Evolutionary conservation across 2,797 vertebrate genomes (phyloP).

Genomic region (Molossus molossus): DNA sequence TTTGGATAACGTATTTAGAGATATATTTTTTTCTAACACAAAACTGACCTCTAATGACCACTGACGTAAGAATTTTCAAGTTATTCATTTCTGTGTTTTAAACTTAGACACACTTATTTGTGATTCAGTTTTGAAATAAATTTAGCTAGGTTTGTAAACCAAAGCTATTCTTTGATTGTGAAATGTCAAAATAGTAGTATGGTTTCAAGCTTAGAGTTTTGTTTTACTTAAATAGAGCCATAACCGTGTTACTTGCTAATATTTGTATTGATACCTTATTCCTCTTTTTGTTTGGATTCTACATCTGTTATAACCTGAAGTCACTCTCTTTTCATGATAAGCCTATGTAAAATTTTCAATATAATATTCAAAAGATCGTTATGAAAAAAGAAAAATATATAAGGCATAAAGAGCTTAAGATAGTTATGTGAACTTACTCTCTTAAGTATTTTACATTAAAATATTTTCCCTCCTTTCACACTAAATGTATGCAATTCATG

Average conservation of each 20-base stretch:
- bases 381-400: background rate
- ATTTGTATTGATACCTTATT: background rate
- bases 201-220: constrained; percentile 5
- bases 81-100: constrained; percentile 46
- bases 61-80: background rate
- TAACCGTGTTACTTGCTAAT: background rate
- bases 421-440: background rate
- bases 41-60: background rate
- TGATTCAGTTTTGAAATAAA: constrained; percentile 38
- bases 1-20: constrained; percentile 17
- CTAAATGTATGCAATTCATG: constrained; percentile 44
- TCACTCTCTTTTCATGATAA: background rate
- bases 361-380: background rate
- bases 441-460: constrained; percentile 28
- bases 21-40: constrained; percentile 32
- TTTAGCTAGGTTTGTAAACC: background rate
- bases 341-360: background rate
- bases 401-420: constrained; percentile 1
- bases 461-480: background rate
- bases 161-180: constrained; percentile 9
- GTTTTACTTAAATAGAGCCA: constrained; percentile 26
- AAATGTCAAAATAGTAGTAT: background rate
- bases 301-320: constrained; percentile 31
- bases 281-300: constrained; percentile 39
- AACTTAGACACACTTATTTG: background rate